Evolutionary conservation across 2,797 vertebrate genomes (phyloP), one percentile per base, ranked within the genome.

Genomic region (Bucorvus abyssinicus): DNA sequence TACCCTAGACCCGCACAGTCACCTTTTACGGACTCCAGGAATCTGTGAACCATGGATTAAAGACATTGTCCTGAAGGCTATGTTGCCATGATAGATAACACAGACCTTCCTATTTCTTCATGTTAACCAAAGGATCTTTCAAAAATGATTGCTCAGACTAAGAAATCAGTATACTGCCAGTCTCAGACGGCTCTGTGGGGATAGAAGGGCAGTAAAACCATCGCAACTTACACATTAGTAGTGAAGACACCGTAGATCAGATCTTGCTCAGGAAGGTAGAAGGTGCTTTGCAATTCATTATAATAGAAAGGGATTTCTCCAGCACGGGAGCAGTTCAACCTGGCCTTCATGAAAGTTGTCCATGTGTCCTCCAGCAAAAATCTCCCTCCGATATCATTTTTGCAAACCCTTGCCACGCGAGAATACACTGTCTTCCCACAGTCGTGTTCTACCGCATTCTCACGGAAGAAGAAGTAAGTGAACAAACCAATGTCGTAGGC

Each of bases 241-340:
- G 99, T 99, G 98, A 99, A 99, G 97, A 99, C 99, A 63, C 98
- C 99, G 0, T 99, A 99, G 98, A 99, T 99, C 82, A 99, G 98
- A 97, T 99, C 99, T 96, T 99, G 99, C 97, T 99, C 99, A 0
- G 99, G 99, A 95, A 99, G 98, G 96, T 99, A 99, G 97, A 99
- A 99, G 94, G 99, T 99, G 98, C 99, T 99, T 98, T 99, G 99
- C 95, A 99, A 98, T 97, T 99, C 99, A 5, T 99, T 99, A 94
- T 99, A 99, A 97, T 99, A 99, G 97, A 99, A 99, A 34, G 99
- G 99, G 79, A 99, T 99, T 98, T 99, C 99, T 32, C 99, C 99
- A 1, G 99, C 98, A 75, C 99, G 99, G 17, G 99, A 99, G 97
- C 99, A 99, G 97, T 99, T 99, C 90, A 99, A 98, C 68, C 99